Evolutionary conservation across 64 coral and sea anemone species (phyloP).

Genomic region (Dendronephthya gigantea): DNA sequence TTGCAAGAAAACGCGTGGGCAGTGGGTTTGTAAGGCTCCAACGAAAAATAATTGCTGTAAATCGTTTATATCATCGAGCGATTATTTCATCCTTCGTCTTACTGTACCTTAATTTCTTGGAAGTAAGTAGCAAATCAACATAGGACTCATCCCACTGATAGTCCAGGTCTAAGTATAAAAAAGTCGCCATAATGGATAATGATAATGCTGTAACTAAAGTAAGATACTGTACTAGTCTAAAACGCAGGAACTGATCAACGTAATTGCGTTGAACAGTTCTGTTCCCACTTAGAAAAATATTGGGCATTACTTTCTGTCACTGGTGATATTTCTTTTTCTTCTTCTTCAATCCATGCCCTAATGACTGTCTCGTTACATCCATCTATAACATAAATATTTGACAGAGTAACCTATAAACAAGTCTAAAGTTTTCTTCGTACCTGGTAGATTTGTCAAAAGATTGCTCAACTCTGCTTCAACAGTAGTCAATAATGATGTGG

Average conservation of each 20-base stretch:
- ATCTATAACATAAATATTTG: background rate
- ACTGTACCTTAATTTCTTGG: background rate
- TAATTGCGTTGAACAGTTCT: too few relatives aligned
- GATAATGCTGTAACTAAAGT: too few relatives aligned
- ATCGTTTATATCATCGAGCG: background rate
- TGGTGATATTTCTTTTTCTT: background rate
- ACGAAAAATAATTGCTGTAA: too few relatives aligned
- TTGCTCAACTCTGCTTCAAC: background rate
- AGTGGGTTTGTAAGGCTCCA: too few relatives aligned
- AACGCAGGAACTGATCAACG: too few relatives aligned
- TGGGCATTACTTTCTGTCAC: background rate
- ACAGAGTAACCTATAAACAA: too few relatives aligned
- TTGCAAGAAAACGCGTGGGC: too few relatives aligned
- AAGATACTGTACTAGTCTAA: too few relatives aligned
- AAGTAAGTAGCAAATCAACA: background rate
- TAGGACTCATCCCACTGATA: background rate
- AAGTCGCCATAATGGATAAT: background rate
- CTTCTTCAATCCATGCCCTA: background rate
- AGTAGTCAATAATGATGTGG: background rate
- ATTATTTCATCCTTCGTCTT: background rate
- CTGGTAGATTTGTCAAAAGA: background rate
- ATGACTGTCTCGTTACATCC: background rate
- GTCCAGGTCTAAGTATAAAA: background rate
- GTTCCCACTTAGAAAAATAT: background rate
- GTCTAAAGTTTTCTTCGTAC: background rate